Percentiles rank a stretch among this genome's conserved stretches.
These are phyloP conservation scores for Fregata magnificens DNA, from an alignment of 2,113 vertebrate genomes.

Conservation along the genomic window DNA sequence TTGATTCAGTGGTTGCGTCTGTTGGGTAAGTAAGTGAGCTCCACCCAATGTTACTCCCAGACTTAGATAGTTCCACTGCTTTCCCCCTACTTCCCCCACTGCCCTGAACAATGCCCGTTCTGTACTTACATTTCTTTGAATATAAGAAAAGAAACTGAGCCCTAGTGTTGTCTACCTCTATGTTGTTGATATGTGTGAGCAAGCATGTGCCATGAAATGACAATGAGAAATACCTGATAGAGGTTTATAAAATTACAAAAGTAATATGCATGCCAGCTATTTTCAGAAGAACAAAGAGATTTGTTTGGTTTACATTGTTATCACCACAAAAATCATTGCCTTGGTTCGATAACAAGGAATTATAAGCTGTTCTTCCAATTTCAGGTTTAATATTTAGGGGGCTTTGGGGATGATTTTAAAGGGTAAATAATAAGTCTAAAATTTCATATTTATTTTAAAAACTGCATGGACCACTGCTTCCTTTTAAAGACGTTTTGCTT, in stretches of 20 bases:
- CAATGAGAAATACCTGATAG: background rate
- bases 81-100: background rate
- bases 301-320: background rate
- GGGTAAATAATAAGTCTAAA: background rate
- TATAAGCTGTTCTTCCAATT: background rate
- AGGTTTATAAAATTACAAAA: background rate
- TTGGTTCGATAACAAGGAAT: background rate
- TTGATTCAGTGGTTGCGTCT: constrained; percentile 24
- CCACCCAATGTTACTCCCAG: background rate
- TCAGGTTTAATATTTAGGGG: background rate
- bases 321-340: background rate
- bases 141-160: background rate
- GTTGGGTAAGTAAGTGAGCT: constrained; percentile 41
- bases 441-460: background rate
- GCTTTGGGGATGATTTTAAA: background rate
- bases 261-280: background rate
- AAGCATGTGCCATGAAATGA: background rate
- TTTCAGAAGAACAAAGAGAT: background rate
- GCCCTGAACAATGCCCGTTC: background rate
- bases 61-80: background rate
- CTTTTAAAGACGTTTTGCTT: background rate
- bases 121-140: background rate
- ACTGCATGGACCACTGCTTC: background rate
- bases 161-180: background rate
- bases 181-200: background rate